Evolutionary conservation across 2,888 invertebrate genomes (phyloP).

Genomic region (Lasius platythorax): DNA sequence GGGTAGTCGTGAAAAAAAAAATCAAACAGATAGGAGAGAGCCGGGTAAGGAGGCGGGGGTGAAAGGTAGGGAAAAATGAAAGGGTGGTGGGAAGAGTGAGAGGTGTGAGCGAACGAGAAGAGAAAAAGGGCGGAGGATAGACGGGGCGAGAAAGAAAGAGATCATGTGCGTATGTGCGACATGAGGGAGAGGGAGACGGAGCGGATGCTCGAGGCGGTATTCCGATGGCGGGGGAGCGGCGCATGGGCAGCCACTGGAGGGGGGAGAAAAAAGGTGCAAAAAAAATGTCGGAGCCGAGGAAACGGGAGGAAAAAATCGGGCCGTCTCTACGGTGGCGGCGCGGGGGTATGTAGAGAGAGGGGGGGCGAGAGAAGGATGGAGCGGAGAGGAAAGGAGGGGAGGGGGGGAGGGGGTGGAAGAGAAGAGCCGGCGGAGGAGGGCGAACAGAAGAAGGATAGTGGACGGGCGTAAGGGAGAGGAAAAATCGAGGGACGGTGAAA

Average conservation of each 20-base stretch:
- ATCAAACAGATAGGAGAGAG: constrained; percentile 70
- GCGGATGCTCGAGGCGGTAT: constrained; percentile 66
- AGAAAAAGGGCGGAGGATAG: constrained; percentile 64
- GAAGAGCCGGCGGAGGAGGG: constrained; percentile 35
- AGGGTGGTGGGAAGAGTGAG: constrained; percentile 58
- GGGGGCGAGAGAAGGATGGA: constrained; percentile 55
- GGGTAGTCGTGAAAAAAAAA: constrained; percentile 69
- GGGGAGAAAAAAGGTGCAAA: constrained; percentile 76
- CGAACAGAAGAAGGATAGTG: constrained; percentile 62
- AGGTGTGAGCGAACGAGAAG: constrained; percentile 58
- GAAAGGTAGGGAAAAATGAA: constrained; percentile 57
- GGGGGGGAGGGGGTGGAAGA: constrained; percentile 37
- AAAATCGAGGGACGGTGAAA: constrained; percentile 55
- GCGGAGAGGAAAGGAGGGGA: constrained; percentile 39
- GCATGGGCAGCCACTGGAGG: constrained; percentile 52
- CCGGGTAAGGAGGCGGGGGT: constrained; percentile 32
- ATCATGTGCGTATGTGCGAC: constrained; percentile 45
- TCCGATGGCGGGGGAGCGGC: constrained; percentile 60
- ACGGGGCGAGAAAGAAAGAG: constrained; percentile 59
- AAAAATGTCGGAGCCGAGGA: constrained; percentile 82
- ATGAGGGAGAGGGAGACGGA: constrained; percentile 58
- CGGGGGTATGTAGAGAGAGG: constrained; percentile 73
- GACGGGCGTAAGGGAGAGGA: constrained; percentile 50
- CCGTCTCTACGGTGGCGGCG: constrained; percentile 74
- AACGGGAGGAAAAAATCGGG: constrained; percentile 82